Base-by-base conservation (phyloP, 1,140 invertebrate species). In the Mizuhopecten yessoensis region DNA sequence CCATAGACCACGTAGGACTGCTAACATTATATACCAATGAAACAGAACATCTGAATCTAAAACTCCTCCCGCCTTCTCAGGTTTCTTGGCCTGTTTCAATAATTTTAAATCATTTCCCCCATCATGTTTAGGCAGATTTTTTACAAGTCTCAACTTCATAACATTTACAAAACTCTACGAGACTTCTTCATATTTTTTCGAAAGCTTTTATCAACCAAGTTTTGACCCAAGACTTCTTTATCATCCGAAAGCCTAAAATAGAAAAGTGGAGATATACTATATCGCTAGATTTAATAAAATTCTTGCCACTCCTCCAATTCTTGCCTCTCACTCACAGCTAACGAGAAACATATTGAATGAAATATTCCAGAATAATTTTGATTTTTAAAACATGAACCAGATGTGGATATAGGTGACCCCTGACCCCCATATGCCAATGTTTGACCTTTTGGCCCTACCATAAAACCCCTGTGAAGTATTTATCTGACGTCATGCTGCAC, bases 341-440 rank as follows among this genome's bases (percentile, higher is more conserved):
- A 75, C 17, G 11, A 29, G 57, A 29, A 75, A 23, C 57, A 75
- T 75, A 75, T n/a, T 75, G 20, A 75, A 75, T 75, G 23, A 75
- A 75, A 75, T 75, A 7, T 75, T 75, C 23, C 57, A 3, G n/a
- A 75, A 75, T 75, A n/a, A 75, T 29, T 29, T 75, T 75, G n/a
- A 29, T 75, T 29, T n/a, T 75, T 29, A 75, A 75, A 75, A 75
- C 57, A n/a, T 75, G 57, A 75, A 75, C 57, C 57, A 75, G 57
- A 75, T 75, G 57, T 75, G 57, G 23, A 5, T 75, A n/a, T n/a
- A 75, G 57, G 23, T 75, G 57, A 75, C 57, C 57, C 57, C 3
- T 75, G 57, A 75, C 57, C 57, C 17, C 57, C 57, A 75, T n/a
- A 75, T 75, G 57, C 57, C 57, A n/a, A 75, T 9, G n/a, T 75